Base-by-base conservation (phyloP, 2,113 vertebrate species). In the Stigmatopora argus region DNA sequence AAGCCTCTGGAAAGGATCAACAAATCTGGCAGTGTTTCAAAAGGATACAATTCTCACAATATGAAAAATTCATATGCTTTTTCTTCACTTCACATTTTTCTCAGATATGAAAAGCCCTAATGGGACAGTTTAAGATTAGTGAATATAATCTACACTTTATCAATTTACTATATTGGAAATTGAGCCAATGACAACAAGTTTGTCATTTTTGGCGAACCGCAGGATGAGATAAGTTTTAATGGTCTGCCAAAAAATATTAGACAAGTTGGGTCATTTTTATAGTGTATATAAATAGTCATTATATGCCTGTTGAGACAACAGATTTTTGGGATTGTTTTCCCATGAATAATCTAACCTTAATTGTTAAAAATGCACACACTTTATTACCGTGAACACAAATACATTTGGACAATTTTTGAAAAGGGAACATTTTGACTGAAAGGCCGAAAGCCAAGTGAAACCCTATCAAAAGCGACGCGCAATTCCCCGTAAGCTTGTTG, bases 381-480 rank as follows among this genome's bases (percentile, higher is more conserved):
- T 55, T 13, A 55, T 55, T 31, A 1, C 12, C 26, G 21, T 52
- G 10, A 4, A 48, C 19, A 10, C 13, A 55, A 26, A 55, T 23
- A 9, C 19, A 1, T 53, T 53, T 23, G 10, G 51, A 55, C 23
- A 56, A 14, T 48, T 15, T 56, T 56, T 56, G 53, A 31, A 8
- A 12, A 70, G 18, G 0, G n/a, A 51, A 60, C 56, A 62, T 18
- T 11, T 31, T 46, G 45, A 48, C 13, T 23, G 62, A 1, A 69
- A 8, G 44, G 57, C 4, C 14, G 12, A 17, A 0, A 0, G 0
- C 47, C 11, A 11, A 66, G 71, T 63, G 52, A 62, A 34, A 65
- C 38, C 26, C 58, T 46, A 79, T 76, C 70, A 77, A 71, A 74
- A 68, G 60, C 46, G 35, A 70, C 47, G 11, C 19, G 55, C n/a